Evolutionary conservation across 1,140 invertebrate species (phyloP), one percentile per base, ranked within the genome.

Genomic region (Popillia japonica): DNA sequence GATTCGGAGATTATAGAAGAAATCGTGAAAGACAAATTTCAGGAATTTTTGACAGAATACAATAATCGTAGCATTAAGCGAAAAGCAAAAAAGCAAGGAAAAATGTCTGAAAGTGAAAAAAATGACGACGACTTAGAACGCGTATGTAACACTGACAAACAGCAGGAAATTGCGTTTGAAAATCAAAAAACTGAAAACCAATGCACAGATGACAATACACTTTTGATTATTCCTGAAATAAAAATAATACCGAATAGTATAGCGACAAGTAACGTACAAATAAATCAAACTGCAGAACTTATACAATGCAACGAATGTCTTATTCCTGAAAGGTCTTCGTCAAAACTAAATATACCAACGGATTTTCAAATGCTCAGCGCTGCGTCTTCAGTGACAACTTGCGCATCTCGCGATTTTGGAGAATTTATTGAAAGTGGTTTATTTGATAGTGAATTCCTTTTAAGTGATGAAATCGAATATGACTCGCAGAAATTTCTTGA

Each of bases 401-500:
- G 17, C 7, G 22, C 8, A 22, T 68, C 61, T 68, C 61, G 61
- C 8, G 27, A 68, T 68, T 68, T 68, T 27, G 61, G 61, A 10
- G 61, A 68, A 68, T 68, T 68, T 10, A 27, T 68, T 40, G 40
- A 74, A 41, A 74, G 34, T 14, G 48, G 48, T 6, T n/a, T 55
- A 55, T 55, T 55, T n/a, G 48, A 55, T 17, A 40, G n/a, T 14
- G 55, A 77, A 64, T n/a, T 6, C 3, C 27, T 17, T 61, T 77
- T 40, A 2, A 27, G 40, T 14, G 42, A 44, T 9, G 72, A 41
- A 10, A 0, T 78, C n/a, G 78, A 79, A 40, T 83, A 77, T 72
- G 83, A 85, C 72, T 81, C 83, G 23, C 78, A 84, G n/a, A 77
- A 82, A 34, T 86, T 86, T 81, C 80, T 86, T 14, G 77, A 83